Evolutionary conservation across 2,888 invertebrate genomes (phyloP), one percentile per base, ranked within the genome.

Genomic region (Meghimatium bilineatum): DNA sequence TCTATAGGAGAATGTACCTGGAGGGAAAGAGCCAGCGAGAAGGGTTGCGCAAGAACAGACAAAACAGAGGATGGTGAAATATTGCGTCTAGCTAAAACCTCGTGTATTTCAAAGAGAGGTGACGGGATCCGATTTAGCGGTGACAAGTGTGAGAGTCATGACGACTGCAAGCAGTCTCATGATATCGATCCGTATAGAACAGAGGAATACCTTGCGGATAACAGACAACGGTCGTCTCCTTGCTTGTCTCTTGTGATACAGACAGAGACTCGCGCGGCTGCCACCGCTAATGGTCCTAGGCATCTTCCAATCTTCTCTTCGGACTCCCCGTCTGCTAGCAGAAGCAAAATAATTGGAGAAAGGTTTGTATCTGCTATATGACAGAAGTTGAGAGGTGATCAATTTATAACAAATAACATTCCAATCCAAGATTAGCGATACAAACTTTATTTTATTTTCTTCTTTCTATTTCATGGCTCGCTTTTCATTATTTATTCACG

Each of bases 231-330:
- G 0, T 34, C 44, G 66, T 26, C 71, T 34, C 14, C 44, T 5
- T 44, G 66, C 36, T 52, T 36, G n/a, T 80, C 83, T 32, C 36
- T 77, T 12, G 63, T 75, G 69, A 69, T 52, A 17, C 69, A 23
- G 1, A 17, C 71, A 14, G 67, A 76, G 77, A 29, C 38, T 32
- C 60, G 36, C 36, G 2, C 80, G 26, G 78, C 8, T 38, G 60
- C 93, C 88, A 94, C 95, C 17, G 94, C 95, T 84, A 96, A 95
- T 93, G 95, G 95, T 87, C 95, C 95, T 23, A 94, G 95, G 87
- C 94, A 95, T 87, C 94, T 95, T 63, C 87, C 67, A 86, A 80
- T 89, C 86, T 87, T 86, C 88, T 86, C 87, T 86, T 87, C 85
- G 52, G 88, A 76, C 80, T 87, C 86, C 56, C 12, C 75, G 20